Evolutionary conservation across 2,113 vertebrate genomes (phyloP).

Genomic region (Toxotes jaculatrix): DNA sequence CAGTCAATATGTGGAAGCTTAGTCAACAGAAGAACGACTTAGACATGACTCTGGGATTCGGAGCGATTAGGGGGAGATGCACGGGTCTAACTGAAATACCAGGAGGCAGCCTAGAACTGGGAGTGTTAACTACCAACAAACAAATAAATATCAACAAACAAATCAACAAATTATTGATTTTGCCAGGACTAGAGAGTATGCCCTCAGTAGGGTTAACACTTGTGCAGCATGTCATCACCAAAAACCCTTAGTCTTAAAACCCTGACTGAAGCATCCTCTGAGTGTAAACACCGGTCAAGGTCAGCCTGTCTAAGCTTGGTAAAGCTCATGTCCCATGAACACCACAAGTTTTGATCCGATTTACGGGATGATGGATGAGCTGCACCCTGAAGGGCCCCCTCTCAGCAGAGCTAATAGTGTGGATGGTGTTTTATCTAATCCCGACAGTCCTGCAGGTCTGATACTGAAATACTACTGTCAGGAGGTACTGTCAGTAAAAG

Average conservation of each 20-base stretch:
- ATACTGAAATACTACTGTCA: neutral
- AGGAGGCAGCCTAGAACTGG: neutral
- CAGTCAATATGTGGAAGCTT: constrained; percentile 6
- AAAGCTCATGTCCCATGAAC: constrained; percentile 2
- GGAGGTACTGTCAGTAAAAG: too few relatives aligned
- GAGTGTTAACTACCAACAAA: neutral
- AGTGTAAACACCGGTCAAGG: constrained; percentile 5
- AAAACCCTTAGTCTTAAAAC: neutral
- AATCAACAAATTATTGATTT: too few relatives aligned
- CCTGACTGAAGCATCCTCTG: neutral
- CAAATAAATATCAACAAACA: neutral
- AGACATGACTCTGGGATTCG: neutral
- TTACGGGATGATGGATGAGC: constrained; percentile 7
- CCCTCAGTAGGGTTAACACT: neutral
- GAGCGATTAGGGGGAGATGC: neutral
- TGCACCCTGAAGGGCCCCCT: neutral
- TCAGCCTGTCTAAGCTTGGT: constrained; percentile 17
- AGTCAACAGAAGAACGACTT: neutral
- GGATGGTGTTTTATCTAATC: neutral
- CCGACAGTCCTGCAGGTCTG: neutral
- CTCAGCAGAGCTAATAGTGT: neutral
- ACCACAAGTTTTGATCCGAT: constrained; percentile 17
- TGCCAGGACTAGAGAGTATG: neutral
- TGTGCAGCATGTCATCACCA: neutral
- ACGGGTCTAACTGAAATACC: neutral